phyloP scores from a whole-genome alignment of 53 echinoderm and acorn worm genomes.

The Pentamera pediparva region DNA sequence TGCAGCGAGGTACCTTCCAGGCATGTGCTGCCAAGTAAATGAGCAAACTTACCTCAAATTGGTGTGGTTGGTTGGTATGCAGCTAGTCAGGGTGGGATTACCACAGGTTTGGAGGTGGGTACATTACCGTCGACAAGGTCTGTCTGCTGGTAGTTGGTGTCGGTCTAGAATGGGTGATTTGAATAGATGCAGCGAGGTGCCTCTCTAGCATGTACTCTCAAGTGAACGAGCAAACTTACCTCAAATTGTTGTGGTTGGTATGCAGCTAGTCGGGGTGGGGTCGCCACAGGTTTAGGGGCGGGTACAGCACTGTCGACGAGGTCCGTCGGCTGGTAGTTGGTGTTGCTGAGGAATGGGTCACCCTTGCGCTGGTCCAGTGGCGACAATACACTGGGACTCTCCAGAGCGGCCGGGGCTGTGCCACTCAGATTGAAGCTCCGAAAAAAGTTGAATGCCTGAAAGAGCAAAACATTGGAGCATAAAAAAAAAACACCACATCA shows the following conservation, averaged over 20 bases:
- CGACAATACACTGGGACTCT: background rate
- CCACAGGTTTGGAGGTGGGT: too few species aligned
- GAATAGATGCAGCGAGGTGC: background rate
- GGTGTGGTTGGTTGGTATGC: too few species aligned
- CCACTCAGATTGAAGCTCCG: too few species aligned
- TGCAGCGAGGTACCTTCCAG: too few species aligned
- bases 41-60: too few species aligned
- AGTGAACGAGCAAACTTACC: constrained; percentile 3
- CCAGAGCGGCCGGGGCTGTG: background rate
- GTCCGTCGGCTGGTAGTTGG: constrained; percentile 19
- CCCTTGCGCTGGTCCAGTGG: background rate
- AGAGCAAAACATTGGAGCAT: too few species aligned
- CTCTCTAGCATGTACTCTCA: background rate
- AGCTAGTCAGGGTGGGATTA: background rate
- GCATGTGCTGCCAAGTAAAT: too few species aligned
- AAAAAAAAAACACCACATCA: too few species aligned
- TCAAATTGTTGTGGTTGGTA: constrained; percentile 21
- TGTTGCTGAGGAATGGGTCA: background rate
- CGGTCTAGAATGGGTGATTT: background rate
- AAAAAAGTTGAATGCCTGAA: too few species aligned
- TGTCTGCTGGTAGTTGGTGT: constrained; percentile 4
- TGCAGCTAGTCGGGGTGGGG: background rate
- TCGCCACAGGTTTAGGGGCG: too few species aligned
- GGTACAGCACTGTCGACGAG: background rate
- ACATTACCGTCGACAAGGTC: background rate